phyloP scores from a whole-genome alignment of 2,113 vertebrate genomes.

The Plectropomus leopardus region DNA sequence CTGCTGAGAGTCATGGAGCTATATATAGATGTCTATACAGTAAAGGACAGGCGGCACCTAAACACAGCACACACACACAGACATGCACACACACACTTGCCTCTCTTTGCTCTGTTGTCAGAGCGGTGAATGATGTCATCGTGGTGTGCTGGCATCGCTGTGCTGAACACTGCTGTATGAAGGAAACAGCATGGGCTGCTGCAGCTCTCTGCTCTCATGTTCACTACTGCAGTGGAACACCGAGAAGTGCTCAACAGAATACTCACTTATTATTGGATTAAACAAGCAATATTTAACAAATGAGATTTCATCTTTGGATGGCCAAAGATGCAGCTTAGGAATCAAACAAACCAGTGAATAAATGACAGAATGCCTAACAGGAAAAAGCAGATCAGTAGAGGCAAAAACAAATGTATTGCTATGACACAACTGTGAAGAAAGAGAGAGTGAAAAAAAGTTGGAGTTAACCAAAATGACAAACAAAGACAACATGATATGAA shows the following conservation, averaged over 20 bases:
- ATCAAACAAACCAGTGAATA: neutral
- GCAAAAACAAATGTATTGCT: neutral
- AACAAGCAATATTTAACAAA: neutral
- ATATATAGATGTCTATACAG: slow-evolving; percentile 79
- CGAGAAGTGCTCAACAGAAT: neutral
- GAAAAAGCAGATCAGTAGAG: neutral
- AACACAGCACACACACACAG: slow-evolving; percentile 9
- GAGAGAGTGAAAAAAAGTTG: neutral
- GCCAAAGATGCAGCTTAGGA: neutral
- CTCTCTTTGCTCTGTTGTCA: slow-evolving; percentile 27
- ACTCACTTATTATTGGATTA: neutral
- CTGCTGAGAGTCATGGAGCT: slow-evolving; percentile 70
- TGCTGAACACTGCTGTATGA: no score
- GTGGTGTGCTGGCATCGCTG: slow-evolving; percentile 3
- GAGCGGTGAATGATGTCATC: slow-evolving; percentile 53
- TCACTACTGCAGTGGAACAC: neutral
- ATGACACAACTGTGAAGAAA: neutral
- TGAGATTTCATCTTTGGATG: neutral
- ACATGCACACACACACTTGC: slow-evolving; percentile 2
- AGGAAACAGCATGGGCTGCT: neutral
- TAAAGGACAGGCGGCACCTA: slow-evolving; percentile 56
- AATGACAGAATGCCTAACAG: neutral
- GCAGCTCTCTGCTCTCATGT: neutral
- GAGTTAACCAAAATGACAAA: neutral
- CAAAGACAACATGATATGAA: neutral